Evolutionary conservation across 2,888 invertebrate species (phyloP).

Genomic region (Drosophila meridionalis): DNA sequence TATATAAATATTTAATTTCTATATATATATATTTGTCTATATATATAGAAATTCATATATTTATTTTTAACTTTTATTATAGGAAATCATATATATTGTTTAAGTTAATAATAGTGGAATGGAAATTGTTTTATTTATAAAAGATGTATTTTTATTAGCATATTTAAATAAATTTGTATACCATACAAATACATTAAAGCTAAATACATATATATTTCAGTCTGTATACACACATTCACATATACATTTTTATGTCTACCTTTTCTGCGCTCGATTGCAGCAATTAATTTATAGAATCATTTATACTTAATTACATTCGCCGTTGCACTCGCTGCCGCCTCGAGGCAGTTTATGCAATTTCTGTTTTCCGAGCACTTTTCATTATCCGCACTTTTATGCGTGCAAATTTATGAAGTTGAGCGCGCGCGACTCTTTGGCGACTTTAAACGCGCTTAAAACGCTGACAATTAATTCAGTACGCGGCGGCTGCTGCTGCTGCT

Average conservation of each 20-base stretch:
- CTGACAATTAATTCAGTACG: slow-evolving; percentile 51
- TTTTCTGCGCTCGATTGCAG: slow-evolving; percentile 1
- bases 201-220: neutral
- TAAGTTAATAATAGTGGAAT: neutral
- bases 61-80: too few relatives aligned
- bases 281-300: slow-evolving; percentile 28
- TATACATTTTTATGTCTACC: neutral
- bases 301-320: slow-evolving; percentile 32
- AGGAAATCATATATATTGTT: neutral
- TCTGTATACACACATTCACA: too few relatives aligned
- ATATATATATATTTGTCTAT: too few relatives aligned
- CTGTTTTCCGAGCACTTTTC: slow-evolving; percentile 13
- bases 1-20: too few relatives aligned
- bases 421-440: slow-evolving; percentile 16
- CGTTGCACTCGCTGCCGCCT: slow-evolving; percentile 19
- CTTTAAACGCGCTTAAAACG: slow-evolving; percentile 45
- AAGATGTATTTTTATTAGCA: neutral
- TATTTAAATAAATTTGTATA: neutral
- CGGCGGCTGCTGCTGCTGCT: neutral
- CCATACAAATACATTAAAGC: neutral
- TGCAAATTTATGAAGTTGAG: slow-evolving; percentile 26
- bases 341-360: slow-evolving; percentile 22
- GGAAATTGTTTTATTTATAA: neutral
- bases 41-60: too few relatives aligned
- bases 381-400: slow-evolving; percentile 25